Percentiles rank a stretch among this genome's conserved stretches.
These are phyloP conservation scores for Mirza zaza DNA, from an alignment of 2,113 vertebrate species.

Conservation along the genomic window DNA sequence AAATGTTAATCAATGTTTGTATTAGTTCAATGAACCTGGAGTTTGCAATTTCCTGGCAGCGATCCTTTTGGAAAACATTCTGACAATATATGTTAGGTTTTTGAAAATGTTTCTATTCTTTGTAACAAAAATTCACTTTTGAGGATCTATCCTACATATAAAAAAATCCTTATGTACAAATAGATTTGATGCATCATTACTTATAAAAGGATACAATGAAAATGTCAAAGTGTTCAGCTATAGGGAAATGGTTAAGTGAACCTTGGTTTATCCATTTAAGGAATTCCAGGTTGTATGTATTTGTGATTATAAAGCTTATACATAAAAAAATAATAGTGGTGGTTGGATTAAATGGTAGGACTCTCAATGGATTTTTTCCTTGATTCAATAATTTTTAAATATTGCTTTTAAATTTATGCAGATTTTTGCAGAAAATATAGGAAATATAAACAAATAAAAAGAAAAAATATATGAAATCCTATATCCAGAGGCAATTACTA, in stretches of 20 bases:
- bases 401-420: background rate
- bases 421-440: background rate
- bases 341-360: background rate
- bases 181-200: background rate
- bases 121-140: constrained; percentile 20
- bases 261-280: background rate
- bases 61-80: background rate
- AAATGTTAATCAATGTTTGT: background rate
- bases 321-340: background rate
- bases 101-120: background rate
- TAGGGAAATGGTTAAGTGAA: background rate
- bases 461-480: background rate
- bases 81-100: background rate
- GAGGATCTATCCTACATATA: background rate
- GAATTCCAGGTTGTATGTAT: background rate
- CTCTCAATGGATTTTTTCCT: background rate
- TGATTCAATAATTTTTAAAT: background rate
- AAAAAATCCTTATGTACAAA: background rate
- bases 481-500: background rate
- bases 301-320: background rate
- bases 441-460: background rate
- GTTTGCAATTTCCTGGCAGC: background rate
- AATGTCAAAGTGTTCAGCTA: background rate
- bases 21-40: background rate
- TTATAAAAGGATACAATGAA: background rate